Base-by-base conservation (phyloP, 1,140 invertebrate genomes). In the Phortica variegata region DNA sequence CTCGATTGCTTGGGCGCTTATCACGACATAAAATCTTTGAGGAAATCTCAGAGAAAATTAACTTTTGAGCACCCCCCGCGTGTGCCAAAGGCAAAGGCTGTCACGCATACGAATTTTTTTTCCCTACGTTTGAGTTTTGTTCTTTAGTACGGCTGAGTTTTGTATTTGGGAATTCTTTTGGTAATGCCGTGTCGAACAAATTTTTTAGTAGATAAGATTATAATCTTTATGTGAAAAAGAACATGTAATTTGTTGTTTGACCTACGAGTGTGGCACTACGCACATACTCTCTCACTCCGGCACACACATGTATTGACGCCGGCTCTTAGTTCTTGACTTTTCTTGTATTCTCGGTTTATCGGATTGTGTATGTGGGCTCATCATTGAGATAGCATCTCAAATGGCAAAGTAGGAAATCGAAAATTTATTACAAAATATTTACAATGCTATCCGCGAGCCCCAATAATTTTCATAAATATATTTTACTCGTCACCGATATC, bases 381-480 rank as follows among this genome's bases (percentile, higher is more conserved):
- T 68, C 63, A n/a, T 68, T 68, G 63, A 68, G 63, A 68, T 68
- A 68, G 59, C 54, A 68, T 68, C 65, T 68, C 23, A 26, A 26
- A 26, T 26, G 12, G 36, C 21, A 26, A 26, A 26, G 29, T 9
- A 4, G 32, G 9, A 34, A 34, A 34, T 34, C n/a, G n/a, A n/a
- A 68, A 68, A 68, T 68, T 68, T 68, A 68, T 68, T 53, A 63
- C 54, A 55, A 60, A 60, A 63, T 68, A 68, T 68, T 68, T 66
- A 66, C 59, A 66, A 66, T 68, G 68, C 60, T 66, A 68, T n/a
- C n/a, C n/a, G n/a, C n/a, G n/a, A n/a, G n/a, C n/a, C n/a, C 44
- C 68, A 68, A 68, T 68, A 68, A 68, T 68, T 68, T 68, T 68
- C 63, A 69, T 66, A 68, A 68, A 68, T 68, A 63, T 68, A n/a